Evolutionary conservation across 2,888 invertebrate species (phyloP).

Genomic region (Ennomos erosarius): DNA sequence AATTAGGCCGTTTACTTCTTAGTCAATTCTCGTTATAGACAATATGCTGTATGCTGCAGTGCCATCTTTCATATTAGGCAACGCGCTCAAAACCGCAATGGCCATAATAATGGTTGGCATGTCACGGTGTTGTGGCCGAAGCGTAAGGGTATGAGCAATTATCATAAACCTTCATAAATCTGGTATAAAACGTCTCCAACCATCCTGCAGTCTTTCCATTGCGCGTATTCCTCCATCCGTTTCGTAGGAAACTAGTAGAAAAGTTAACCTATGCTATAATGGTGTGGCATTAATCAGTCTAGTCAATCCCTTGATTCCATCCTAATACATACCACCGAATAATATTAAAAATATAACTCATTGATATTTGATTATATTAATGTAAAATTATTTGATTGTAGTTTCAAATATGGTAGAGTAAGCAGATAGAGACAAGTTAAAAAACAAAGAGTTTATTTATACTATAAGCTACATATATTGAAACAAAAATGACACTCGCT

Average conservation of each 20-base stretch:
- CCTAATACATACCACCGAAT: constrained; percentile 7
- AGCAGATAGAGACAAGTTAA: too few relatives aligned
- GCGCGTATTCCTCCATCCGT: constrained; percentile 26
- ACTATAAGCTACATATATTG: too few relatives aligned
- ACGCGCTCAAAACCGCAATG: too few relatives aligned
- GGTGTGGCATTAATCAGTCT: constrained; percentile 29
- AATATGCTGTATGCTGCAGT: too few relatives aligned
- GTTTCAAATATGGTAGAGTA: background rate
- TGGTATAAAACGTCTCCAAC: constrained; percentile 23
- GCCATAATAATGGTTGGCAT: too few relatives aligned
- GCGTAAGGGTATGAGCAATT: constrained; percentile 18
- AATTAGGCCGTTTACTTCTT: too few relatives aligned
- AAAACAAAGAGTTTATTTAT: too few relatives aligned
- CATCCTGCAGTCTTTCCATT: constrained; percentile 38
- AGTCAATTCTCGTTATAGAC: too few relatives aligned
- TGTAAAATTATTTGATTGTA: background rate
- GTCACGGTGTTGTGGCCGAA: too few relatives aligned
- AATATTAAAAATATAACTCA: background rate
- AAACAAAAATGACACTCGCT: too few relatives aligned
- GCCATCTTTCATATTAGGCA: too few relatives aligned
- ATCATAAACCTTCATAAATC: constrained; percentile 6
- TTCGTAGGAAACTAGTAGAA: constrained; percentile 23
- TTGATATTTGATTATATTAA: constrained; percentile 2
- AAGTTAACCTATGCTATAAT: constrained; percentile 13
- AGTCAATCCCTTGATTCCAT: constrained; percentile 23